Conservation (phyloP, 2,113 vertebrate genomes). For the Hylia prasina region DNA sequence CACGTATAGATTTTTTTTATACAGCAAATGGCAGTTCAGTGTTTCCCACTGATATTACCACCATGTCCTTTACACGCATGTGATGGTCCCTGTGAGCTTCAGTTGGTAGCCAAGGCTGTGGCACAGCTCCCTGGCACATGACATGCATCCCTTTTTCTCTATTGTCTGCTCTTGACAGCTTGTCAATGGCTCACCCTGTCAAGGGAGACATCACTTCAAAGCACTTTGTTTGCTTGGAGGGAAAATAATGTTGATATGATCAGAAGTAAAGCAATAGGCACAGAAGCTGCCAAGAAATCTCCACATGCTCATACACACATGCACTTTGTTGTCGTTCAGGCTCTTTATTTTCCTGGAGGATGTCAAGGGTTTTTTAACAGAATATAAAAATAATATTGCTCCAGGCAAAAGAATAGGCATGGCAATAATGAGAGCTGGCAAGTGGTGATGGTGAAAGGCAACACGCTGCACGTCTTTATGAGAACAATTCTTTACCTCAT, state of each 20-base stretch:
- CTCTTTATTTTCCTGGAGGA: background rate
- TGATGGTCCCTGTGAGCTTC: background rate
- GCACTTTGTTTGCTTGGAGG: conserved; percentile 9
- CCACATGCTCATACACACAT: background rate
- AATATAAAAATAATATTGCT: conserved; percentile 42
- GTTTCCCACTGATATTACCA: background rate
- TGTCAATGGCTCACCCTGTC: background rate
- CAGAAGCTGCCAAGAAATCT: background rate
- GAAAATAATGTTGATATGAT: conserved; percentile 41
- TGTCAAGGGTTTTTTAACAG: background rate
- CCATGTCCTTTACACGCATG: background rate
- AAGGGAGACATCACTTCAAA: conserved; percentile 8
- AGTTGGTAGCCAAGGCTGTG: background rate
- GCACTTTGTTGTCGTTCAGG: background rate
- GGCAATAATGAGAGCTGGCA: conserved; percentile 14
- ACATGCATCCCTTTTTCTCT: background rate
- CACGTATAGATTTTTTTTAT: background rate
- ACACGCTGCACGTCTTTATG: background rate
- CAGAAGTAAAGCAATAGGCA: background rate
- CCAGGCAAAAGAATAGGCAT: background rate
- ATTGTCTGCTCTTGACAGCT: background rate
- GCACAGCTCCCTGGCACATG: background rate
- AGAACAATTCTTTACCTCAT: background rate
- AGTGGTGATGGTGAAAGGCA: background rate
- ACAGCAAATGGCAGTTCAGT: background rate